Evolutionary conservation across 1,140 invertebrate species (phyloP).

Genomic region (Scaptomyza hsui): DNA sequence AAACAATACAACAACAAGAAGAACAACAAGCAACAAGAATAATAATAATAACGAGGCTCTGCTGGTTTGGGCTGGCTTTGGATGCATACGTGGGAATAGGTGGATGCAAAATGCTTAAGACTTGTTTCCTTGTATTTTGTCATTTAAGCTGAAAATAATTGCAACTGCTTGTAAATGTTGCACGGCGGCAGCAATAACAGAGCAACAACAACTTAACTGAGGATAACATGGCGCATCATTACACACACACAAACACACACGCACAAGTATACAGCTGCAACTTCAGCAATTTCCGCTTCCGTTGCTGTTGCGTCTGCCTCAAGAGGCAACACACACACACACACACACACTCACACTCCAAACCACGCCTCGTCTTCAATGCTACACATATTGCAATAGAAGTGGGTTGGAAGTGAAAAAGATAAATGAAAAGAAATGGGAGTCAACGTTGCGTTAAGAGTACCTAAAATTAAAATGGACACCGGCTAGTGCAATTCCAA

Average conservation of each 20-base stretch:
- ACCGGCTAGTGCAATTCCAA: constrained; percentile 36
- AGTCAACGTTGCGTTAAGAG: constrained; percentile 69
- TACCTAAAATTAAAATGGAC: constrained; percentile 78
- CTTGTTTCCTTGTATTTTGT: constrained; percentile 83
- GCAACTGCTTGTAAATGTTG: constrained; percentile 80
- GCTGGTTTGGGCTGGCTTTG: constrained; percentile 19
- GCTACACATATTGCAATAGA: constrained; percentile 29
- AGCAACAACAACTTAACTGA: constrained; percentile 53
- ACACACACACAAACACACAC: constrained; percentile 50
- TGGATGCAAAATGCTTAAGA: constrained; percentile 72
- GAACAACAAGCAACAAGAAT: constrained; percentile 12
- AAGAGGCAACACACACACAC: constrained; percentile 41
- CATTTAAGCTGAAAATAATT: constrained; percentile 84
- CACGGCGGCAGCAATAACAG: constrained; percentile 38
- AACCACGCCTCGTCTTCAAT: constrained; percentile 49
- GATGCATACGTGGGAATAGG: constrained; percentile 12
- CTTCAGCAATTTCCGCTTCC: constrained; percentile 82
- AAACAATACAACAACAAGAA: constrained; percentile 20
- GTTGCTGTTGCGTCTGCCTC: constrained; percentile 59
- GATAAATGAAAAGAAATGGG: constrained; percentile 67
- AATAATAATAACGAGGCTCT: constrained; percentile 54
- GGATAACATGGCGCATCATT: constrained; percentile 76
- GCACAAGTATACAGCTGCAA: constrained; percentile 49
- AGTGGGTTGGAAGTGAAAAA: background rate
- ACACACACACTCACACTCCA: constrained; percentile 29